Evolutionary conservation across 2,797 vertebrate genomes (phyloP).

Genomic region (Acanthiza pusilla): DNA sequence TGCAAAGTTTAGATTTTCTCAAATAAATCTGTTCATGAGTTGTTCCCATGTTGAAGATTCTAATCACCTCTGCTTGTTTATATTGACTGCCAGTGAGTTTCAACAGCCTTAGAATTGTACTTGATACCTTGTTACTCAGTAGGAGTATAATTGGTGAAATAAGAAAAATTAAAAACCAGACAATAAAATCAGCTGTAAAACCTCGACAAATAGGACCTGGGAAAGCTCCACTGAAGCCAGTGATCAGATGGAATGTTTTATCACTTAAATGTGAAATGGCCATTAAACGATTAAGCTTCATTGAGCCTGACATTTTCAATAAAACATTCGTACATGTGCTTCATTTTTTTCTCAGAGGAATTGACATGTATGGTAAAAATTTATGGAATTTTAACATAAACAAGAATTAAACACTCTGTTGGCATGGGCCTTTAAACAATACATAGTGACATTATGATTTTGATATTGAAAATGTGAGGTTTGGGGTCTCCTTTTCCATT

Average conservation of each 20-base stretch:
- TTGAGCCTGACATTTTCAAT: not conserved
- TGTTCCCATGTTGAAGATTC: not conserved
- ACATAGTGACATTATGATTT: not conserved
- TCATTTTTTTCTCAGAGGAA: not conserved
- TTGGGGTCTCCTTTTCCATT: not conserved
- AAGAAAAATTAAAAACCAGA: not conserved
- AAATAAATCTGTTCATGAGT: not conserved
- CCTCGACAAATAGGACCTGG: fast-evolving
- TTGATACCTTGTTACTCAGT: not conserved
- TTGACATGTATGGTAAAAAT: not conserved
- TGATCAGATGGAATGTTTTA: not conserved
- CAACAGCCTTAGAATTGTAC: not conserved
- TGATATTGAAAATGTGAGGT: not conserved
- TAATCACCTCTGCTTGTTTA: not conserved
- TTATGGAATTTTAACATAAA: not conserved
- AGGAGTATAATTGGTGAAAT: not conserved
- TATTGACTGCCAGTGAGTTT: not conserved
- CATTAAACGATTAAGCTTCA: not conserved
- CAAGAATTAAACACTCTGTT: not conserved
- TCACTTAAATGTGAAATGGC: not conserved
- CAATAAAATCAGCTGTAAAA: not conserved
- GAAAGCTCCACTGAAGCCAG: not conserved
- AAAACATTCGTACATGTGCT: not conserved
- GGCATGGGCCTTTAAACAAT: not conserved
- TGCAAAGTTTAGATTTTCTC: not conserved